phyloP scores from a whole-genome alignment of 2,797 vertebrate genomes.

The Astyanax mexicanus region DNA sequence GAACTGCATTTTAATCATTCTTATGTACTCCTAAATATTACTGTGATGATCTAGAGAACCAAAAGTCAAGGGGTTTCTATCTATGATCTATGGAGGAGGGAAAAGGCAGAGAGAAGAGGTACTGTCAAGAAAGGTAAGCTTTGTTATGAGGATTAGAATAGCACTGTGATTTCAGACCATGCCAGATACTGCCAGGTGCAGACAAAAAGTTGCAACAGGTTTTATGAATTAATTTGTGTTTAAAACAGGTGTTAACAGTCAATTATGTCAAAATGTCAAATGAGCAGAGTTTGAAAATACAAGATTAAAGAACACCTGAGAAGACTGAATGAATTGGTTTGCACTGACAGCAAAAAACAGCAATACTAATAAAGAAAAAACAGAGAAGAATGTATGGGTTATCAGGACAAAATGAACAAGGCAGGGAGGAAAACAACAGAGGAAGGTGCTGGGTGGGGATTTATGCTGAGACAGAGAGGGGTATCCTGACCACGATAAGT shows the following conservation, averaged over 20 bases:
- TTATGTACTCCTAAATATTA: too few relatives aligned
- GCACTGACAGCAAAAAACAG: background rate
- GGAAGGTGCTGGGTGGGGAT: slow-evolving; percentile 2
- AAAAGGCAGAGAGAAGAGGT: background rate
- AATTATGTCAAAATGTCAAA: too few relatives aligned
- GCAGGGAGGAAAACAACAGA: background rate
- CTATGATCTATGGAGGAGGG: too few relatives aligned
- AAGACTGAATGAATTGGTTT: background rate
- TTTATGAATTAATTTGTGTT: too few relatives aligned
- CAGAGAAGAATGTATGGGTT: background rate
- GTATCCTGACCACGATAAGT: background rate
- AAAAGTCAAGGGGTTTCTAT: too few relatives aligned
- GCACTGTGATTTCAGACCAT: too few relatives aligned
- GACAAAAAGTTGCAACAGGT: too few relatives aligned
- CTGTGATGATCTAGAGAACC: too few relatives aligned
- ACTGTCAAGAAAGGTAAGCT: background rate
- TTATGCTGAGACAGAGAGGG: background rate
- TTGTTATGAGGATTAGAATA: slow-evolving; percentile 27
- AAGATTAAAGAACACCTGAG: background rate
- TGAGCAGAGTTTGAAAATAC: too few relatives aligned
- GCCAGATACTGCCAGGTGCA: too few relatives aligned
- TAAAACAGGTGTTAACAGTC: too few relatives aligned
- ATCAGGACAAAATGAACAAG: background rate
- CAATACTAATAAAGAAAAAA: background rate
- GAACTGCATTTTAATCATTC: too few relatives aligned